Evolutionary conservation across 53 echinoderm and acorn worm species (phyloP), one percentile per base, ranked within the genome.

Genomic region (Patiria pectinifera): DNA sequence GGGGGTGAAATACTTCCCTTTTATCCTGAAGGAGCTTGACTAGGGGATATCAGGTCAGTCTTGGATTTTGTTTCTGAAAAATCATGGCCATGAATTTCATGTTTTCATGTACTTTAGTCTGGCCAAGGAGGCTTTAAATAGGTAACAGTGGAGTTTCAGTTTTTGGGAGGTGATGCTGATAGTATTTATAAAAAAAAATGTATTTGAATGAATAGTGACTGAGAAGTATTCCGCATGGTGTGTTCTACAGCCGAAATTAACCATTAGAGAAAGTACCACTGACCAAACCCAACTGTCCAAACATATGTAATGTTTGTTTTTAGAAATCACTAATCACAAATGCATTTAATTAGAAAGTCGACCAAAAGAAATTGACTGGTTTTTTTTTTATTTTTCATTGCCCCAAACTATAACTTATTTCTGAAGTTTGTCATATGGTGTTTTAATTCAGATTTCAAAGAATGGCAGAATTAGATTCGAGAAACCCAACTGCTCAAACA

Each of bases 21-120:
- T 92, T 48, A 95, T 99, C 88, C 91, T 99, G 66, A 96, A 95
- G 69, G 96, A 97, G 69, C 94, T 92, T 99, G 69, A 96, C 96
- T 0, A 95, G 96, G 80, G 99, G 99, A 0, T 99, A 96, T 71
- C 96, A 99, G 99, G 99, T 97, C 84, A 83, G 66, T 5, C 2
- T 48, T 79, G 21, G 15, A 13, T 3, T 66, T 16, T 66, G 4
- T 66, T 66, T 66, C 12, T 66, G 8, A 60, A 12, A 60, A 18
- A 4, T 66, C 66, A 3, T 66, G 66, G 66, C 19, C 14, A 66
- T 66, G 66, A 18, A 3, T 16, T 66, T 35, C 35, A 35, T 35
- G 35, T 35, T 35, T 35, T 35, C 35, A 35, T 35, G 35, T 35
- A 35, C 35, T 35, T 35, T 35, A 35, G 35, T 35, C 35, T 35